Percentiles rank a stretch among this genome's conserved stretches.
phyloP scores from a whole-genome alignment of 2,797 vertebrate species.

The Gouania willdenowi region DNA sequence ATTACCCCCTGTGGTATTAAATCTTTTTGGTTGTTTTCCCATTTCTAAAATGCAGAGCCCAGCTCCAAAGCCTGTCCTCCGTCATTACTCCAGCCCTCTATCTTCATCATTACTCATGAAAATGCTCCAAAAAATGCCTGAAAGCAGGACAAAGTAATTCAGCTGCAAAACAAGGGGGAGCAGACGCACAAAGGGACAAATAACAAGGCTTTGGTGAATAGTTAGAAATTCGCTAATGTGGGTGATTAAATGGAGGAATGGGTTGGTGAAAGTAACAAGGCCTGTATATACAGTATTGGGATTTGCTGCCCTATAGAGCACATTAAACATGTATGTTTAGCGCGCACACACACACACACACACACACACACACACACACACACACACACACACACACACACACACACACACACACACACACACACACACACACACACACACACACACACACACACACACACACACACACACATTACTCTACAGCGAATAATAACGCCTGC shows the following conservation, averaged over 20 bases:
- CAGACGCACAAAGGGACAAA: conserved; percentile 21
- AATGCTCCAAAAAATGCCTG: conserved; percentile 20
- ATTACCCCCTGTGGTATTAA: conserved; percentile 59
- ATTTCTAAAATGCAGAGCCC: conserved; percentile 17
- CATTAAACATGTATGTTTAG: conserved; percentile 24
- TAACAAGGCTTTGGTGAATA: neutral
- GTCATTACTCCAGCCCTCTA: conserved; percentile 55
- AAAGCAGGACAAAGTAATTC: conserved; percentile 11
- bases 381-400: no score
- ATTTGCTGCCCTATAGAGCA: conserved; percentile 5
- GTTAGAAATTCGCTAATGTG: conserved; percentile 6
- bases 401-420: no score
- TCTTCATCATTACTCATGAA: conserved; percentile 50
- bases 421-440: no score
- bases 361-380: no score
- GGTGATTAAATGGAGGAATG: neutral
- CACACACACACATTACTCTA: conserved; percentile 28
- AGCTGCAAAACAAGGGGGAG: conserved; percentile 14
- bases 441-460: no score
- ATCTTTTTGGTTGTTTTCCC: conserved; percentile 28
- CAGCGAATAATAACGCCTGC: conserved; percentile 28
- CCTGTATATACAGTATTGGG: neutral
- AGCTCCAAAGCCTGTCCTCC: conserved; percentile 45
- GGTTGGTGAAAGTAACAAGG: neutral
- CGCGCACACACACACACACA: no score